These are phyloP conservation scores for Sericinus montela DNA, from an alignment of 2,888 invertebrate species.

Conservation along the genomic window DNA sequence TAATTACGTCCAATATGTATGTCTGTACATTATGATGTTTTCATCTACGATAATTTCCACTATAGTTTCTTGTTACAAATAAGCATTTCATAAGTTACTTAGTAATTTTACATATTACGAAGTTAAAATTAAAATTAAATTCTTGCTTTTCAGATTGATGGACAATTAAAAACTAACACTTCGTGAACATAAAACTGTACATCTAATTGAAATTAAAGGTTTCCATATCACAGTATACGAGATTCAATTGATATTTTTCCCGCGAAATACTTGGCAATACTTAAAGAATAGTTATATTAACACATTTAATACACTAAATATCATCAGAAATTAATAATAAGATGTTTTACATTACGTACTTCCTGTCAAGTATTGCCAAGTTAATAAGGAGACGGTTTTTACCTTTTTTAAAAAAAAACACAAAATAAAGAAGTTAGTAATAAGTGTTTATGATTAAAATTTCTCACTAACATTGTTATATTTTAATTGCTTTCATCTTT, in stretches of 20 bases:
- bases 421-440: neutral
- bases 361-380: neutral
- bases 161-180: neutral
- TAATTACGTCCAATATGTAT: no score
- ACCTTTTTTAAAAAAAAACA: neutral
- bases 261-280: neutral
- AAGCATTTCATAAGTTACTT: neutral
- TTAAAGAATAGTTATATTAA: neutral
- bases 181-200: neutral
- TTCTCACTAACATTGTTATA: neutral
- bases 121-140: neutral
- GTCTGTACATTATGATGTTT: no score
- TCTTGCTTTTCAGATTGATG: neutral
- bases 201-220: constrained; percentile 7
- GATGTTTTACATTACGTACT: no score
- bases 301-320: neutral
- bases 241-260: constrained; percentile 29
- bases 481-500: neutral
- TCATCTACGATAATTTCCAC: no score
- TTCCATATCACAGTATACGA: constrained; percentile 47
- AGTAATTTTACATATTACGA: neutral
- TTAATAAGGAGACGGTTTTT: neutral
- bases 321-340: no score
- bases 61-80: neutral
- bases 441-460: neutral